Evolutionary conservation across 1,140 invertebrate genomes (phyloP), one percentile per base, ranked within the genome.

Genomic region (Caenorhabditis latens): DNA sequence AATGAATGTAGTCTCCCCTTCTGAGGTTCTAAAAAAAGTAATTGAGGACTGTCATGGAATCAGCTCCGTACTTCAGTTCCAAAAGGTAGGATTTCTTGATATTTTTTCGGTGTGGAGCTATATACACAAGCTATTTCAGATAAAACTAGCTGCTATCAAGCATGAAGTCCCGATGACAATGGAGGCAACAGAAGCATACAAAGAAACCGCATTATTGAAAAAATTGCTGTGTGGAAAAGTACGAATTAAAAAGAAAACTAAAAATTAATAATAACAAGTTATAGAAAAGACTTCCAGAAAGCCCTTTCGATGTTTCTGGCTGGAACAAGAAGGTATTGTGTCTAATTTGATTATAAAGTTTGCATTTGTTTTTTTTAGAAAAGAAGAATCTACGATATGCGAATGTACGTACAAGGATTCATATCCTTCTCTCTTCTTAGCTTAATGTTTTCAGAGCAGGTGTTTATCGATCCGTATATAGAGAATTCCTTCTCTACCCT

Each of bases 391-490:
- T 11, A 11, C 24, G 61, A 63, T 32, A 40, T 63, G 24, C 8
- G 11, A 32, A 63, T 63, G 50, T 53, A 53, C 11, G 50, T 53
- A 14, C 16, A 3, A 9, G 50, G 50, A 53, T 53, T 53, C 11
- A 53, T 11, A 53, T 8, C 50, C 50, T 8, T 53, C 50, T 53
- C 9, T 16, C 32, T 32, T 32, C 32, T 32, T 32, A 32, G 1
- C 32, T 32, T 32, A 32, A 32, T 32, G 32, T 53, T 53, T 53
- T 53, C 50, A 53, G 50, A 32, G 21, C 19, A 21, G 32, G 32
- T 63, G 61, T 63, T 0, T 63, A 63, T 63, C 61, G 61, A 32
- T 63, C 61, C 11, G 61, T 63, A 24, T 63, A 63, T 24, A 63
- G 61, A 63, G 61, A 63, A 5, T 63, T 63, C 24, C 61, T 63